Conservation (phyloP, 2,113 vertebrate genomes). For the Nicator chloris region DNA sequence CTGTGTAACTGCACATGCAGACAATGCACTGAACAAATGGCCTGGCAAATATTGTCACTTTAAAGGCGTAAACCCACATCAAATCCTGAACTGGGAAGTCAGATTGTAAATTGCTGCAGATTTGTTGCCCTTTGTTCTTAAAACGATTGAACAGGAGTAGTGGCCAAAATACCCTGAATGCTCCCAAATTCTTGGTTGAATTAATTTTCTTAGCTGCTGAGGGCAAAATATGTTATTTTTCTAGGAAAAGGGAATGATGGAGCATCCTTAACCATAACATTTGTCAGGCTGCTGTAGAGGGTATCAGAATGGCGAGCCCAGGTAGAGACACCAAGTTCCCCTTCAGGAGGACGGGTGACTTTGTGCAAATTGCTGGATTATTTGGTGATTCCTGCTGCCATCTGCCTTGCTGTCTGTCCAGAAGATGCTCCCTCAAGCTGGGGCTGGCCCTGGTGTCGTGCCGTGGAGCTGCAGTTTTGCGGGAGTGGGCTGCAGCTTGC, state of each 20-base stretch:
- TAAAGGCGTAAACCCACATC: conserved; percentile 56
- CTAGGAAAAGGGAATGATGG: background rate
- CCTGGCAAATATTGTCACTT: conserved; percentile 72
- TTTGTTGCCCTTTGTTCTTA: conserved; percentile 48
- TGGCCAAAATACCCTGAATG: background rate
- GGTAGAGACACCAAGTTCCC: background rate
- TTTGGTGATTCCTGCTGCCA: accelerated
- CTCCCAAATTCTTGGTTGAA: background rate
- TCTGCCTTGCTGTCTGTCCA: background rate
- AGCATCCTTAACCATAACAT: background rate
- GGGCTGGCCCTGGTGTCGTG: accelerated
- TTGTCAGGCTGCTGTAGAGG: background rate
- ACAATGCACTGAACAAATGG: conserved; percentile 69
- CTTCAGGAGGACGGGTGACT: background rate
- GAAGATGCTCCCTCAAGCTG: background rate
- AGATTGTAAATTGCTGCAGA: conserved; percentile 34
- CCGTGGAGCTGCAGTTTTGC: accelerated
- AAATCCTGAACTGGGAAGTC: conserved; percentile 59
- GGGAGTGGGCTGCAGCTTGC: background rate
- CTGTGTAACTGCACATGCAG: conserved; percentile 51
- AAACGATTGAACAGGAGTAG: background rate
- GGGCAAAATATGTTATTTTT: background rate
- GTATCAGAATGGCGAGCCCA: accelerated
- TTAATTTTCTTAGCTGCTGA: background rate
- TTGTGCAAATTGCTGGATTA: background rate